Evolutionary conservation across 2,888 invertebrate species (phyloP), one percentile per base, ranked within the genome.

Genomic region (Volucella inanis): DNA sequence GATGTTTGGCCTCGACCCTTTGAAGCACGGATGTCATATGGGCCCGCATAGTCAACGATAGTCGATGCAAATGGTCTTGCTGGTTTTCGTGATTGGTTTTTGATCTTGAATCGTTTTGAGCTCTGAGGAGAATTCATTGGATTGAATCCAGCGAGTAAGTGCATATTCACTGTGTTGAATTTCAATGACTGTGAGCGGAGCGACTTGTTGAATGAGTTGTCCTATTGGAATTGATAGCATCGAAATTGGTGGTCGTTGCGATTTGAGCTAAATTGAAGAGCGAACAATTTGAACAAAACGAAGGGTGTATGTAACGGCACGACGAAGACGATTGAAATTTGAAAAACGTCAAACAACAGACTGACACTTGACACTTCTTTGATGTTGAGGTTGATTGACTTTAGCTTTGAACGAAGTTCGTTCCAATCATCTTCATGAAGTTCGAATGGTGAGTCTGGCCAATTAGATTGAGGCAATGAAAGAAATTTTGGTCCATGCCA

Each of bases 101-200:
- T n/a, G n/a, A n/a, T n/a, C n/a, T n/a, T n/a, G n/a, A n/a, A 22
- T 22, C 22, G 22, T 22, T 22, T 22, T 22, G 22, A 22, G 22
- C 31, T 64, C 31, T n/a, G 9, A 11, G 6, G 64, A 9, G 64
- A 64, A 64, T 64, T 64, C 70, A 31, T 14, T 57, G 3, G 55
- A 10, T 18, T 72, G 62, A 59, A 62, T 72, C 62, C 50, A 61
- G 50, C 52, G 61, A 38, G 49, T 31, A n/a, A n/a, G n/a, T n/a
- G 38, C 47, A 39, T 68, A 22, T n/a, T n/a, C n/a, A n/a, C n/a
- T n/a, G n/a, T n/a, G n/a, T n/a, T n/a, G n/a, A n/a, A n/a, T n/a
- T n/a, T n/a, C n/a, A n/a, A n/a, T n/a, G n/a, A n/a, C n/a, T n/a
- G n/a, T n/a, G n/a, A n/a, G n/a, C n/a, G n/a, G n/a, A n/a, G n/a